Evolutionary conservation across 37 sponge, comb jelly and placozoan species (phyloP).

Genomic region (Chondrilla cf. caribensis): DNA sequence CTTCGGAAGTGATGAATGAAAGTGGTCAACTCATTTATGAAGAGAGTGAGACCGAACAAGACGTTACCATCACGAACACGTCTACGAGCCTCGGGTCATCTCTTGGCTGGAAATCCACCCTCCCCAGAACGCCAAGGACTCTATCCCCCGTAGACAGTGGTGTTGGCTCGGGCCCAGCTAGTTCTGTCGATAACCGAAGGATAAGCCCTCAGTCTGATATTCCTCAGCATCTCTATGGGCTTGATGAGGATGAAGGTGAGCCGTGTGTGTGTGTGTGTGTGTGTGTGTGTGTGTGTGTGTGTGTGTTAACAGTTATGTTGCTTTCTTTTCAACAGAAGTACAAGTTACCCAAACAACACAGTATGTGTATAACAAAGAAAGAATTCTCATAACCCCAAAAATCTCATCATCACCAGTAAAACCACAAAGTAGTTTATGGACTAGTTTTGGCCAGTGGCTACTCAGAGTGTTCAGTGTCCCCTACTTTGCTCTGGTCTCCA

Average conservation of each 20-base stretch:
- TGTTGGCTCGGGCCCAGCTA: background rate
- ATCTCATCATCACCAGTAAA: background rate
- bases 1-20: conserved; percentile 55
- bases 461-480: background rate
- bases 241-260: background rate
- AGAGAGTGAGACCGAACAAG: background rate
- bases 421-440: background rate
- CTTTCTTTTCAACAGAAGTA: background rate
- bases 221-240: conserved; percentile 13
- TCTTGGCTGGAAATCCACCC: background rate
- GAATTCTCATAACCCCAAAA: background rate
- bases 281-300: background rate
- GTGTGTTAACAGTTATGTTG: background rate
- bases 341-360: background rate
- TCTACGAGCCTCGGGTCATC: background rate
- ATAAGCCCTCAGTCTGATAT: background rate
- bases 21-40: conserved; percentile 55
- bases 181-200: too few relatives aligned
- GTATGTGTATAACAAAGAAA: conserved; percentile 1
- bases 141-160: conserved; percentile 4
- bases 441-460: background rate
- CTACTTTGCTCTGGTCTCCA: background rate
- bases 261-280: background rate
- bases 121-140: background rate
- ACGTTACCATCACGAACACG: background rate